Percentiles rank a stretch among this genome's conserved stretches.
These are phyloP conservation scores for Prionailurus viverrinus DNA, from an alignment of 2,113 vertebrate species.

Conservation along the genomic window DNA sequence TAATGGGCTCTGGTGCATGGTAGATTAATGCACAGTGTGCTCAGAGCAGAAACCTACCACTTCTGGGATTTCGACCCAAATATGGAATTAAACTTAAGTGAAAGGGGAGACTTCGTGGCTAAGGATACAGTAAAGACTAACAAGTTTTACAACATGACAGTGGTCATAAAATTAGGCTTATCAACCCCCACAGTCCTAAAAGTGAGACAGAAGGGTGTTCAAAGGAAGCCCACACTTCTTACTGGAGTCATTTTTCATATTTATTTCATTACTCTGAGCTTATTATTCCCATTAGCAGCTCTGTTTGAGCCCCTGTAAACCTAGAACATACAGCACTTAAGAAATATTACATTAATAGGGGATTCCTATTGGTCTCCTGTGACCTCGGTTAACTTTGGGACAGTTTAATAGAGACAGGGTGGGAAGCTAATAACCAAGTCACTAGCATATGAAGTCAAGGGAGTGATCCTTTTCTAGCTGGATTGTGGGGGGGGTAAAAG, in stretches of 20 bases:
- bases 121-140: slow-evolving; percentile 32
- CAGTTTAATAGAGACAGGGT: slow-evolving; percentile 36
- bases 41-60: slow-evolving; percentile 71
- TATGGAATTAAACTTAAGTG: slow-evolving; percentile 52
- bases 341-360: slow-evolving; percentile 45
- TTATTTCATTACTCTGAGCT: slow-evolving; percentile 73
- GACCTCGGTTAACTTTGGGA: not conserved
- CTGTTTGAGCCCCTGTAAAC: slow-evolving; percentile 59
- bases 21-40: slow-evolving; percentile 77
- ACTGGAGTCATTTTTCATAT: not conserved
- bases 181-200: not conserved
- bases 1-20: slow-evolving; percentile 79
- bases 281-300: slow-evolving; percentile 15
- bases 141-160: slow-evolving; percentile 56
- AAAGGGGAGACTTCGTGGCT: slow-evolving; percentile 25
- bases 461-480: not conserved
- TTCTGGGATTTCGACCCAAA: slow-evolving; percentile 70
- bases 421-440: not conserved
- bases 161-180: slow-evolving; percentile 74
- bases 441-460: not conserved
- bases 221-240: slow-evolving; percentile 54
- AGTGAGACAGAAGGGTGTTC: slow-evolving; percentile 33
- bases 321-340: slow-evolving; percentile 30
- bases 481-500: not conserved
- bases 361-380: slow-evolving; percentile 40